Conservation (phyloP, 1,140 invertebrate species). For the Aphis craccivora region DNA sequence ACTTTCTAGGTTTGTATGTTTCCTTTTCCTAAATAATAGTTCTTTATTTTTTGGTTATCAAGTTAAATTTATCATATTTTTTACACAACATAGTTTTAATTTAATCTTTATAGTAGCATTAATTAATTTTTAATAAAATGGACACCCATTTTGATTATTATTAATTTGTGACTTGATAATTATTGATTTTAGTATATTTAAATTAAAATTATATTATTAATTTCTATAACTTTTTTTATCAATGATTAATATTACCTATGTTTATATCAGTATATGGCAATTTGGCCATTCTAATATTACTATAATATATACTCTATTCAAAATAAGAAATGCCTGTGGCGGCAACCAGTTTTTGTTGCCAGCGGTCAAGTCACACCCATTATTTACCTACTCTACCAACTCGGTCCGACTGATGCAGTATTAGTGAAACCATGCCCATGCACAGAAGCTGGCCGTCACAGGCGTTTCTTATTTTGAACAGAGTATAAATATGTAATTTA, state of each 20-base stretch:
- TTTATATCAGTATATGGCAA: not conserved
- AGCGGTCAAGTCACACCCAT: no score
- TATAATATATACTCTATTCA: not conserved
- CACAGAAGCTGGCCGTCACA: no score
- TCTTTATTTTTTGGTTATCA: not conserved
- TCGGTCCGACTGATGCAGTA: no score
- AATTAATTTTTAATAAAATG: not conserved
- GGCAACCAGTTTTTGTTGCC: no score
- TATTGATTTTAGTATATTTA: not conserved
- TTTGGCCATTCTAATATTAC: constrained; percentile 13
- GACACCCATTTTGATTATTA: not conserved
- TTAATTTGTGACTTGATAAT: not conserved
- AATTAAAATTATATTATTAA: not conserved
- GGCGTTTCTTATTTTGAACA: no score
- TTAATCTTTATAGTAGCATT: not conserved
- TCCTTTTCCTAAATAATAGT: constrained; percentile 1
- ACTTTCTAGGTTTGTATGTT: constrained; percentile 38
- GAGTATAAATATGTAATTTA: not conserved
- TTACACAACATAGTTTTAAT: not conserved
- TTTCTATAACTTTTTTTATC: not conserved
- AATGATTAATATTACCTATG: not conserved
- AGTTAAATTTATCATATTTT: not conserved
- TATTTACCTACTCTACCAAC: no score
- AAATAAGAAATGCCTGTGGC: no score
- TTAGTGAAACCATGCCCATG: no score